phyloP scores from a whole-genome alignment of 1,140 invertebrate species.

The Diorhabda elongata region DNA sequence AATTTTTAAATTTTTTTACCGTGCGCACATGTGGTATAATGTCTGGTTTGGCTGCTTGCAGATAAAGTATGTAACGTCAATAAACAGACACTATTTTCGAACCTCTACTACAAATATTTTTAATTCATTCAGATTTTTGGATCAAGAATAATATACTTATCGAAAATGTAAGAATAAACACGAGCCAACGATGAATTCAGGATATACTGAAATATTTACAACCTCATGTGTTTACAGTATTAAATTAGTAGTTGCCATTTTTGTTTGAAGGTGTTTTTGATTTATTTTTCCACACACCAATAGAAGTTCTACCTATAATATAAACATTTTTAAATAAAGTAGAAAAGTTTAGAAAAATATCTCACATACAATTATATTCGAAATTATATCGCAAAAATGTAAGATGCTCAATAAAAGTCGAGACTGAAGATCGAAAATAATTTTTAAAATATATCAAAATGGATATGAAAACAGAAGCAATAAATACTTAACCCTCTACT shows the following conservation, averaged over 20 bases:
- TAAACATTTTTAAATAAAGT: too few species aligned
- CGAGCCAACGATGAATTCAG: background rate
- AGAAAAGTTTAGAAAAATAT: too few species aligned
- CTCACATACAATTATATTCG: too few species aligned
- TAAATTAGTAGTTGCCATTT: slow-evolving; percentile 1
- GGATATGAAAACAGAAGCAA: too few species aligned
- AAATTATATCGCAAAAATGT: too few species aligned
- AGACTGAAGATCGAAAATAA: too few species aligned
- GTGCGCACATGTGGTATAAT: background rate
- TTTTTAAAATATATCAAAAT: too few species aligned
- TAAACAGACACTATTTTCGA: slow-evolving; percentile 13
- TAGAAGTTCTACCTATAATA: too few species aligned
- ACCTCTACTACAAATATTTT: slow-evolving; percentile 15
- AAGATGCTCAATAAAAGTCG: too few species aligned
- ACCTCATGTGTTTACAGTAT: background rate
- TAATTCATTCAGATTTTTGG: slow-evolving; percentile 4
- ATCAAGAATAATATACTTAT: slow-evolving; percentile 16
- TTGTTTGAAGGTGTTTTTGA: background rate
- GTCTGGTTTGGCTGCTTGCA: background rate
- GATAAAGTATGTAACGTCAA: slow-evolving; percentile 14
- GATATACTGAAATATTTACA: slow-evolving; percentile 8
- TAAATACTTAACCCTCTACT: too few species aligned
- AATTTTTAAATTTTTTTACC: background rate
- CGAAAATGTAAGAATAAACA: slow-evolving; percentile 5
- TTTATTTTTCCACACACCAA: too few species aligned